Percentiles rank a stretch among this genome's conserved stretches.
These are phyloP conservation scores for Melanostoma mellinum DNA, from an alignment of 2,888 invertebrate species.

Conservation along the genomic window DNA sequence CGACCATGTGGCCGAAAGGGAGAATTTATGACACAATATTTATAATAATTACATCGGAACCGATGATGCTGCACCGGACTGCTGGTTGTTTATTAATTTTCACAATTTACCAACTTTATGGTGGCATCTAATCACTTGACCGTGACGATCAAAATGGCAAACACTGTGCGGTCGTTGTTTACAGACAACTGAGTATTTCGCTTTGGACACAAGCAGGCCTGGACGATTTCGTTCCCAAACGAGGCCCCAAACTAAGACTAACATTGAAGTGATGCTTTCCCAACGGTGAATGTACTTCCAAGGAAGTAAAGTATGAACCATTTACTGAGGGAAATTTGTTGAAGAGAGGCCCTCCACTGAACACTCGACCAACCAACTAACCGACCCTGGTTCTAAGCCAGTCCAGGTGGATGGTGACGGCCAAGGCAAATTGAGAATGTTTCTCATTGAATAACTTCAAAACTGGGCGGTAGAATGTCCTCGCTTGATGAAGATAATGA, in stretches of 20 bases:
- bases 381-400: background rate
- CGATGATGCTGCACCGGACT: background rate
- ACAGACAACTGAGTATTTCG: background rate
- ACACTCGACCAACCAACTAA: no score
- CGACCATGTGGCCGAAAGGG: slow-evolving; percentile 29
- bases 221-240: no score
- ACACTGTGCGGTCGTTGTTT: slow-evolving; percentile 17
- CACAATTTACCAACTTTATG: slow-evolving; percentile 67
- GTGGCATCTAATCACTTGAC: slow-evolving; percentile 66
- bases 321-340: no score
- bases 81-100: slow-evolving; percentile 69
- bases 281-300: background rate
- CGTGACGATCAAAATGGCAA: slow-evolving; percentile 56
- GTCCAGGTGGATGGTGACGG: slow-evolving; percentile 40
- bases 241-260: no score
- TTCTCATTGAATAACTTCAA: slow-evolving; percentile 57
- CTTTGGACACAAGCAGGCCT: background rate
- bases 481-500: slow-evolving; percentile 29
- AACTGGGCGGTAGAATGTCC: slow-evolving; percentile 64
- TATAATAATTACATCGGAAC: slow-evolving; percentile 64
- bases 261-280: no score
- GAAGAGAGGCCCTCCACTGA: no score
- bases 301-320: background rate
- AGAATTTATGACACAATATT: slow-evolving; percentile 65
- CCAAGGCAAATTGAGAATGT: slow-evolving; percentile 48